phyloP scores from a whole-genome alignment of 2,888 invertebrate genomes.

The Andrena chrysosceles region DNA sequence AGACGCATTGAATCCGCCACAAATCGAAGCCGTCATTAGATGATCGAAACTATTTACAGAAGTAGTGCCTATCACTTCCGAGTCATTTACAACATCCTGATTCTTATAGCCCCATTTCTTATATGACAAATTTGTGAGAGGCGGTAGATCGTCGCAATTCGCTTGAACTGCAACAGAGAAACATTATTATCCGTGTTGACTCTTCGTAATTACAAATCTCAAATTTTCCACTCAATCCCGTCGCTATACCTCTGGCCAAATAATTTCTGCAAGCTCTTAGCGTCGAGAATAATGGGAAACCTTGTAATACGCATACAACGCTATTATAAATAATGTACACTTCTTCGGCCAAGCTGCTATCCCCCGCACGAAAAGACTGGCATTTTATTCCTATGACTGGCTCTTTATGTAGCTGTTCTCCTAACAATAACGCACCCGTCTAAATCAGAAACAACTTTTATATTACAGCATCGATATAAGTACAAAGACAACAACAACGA shows the following conservation, averaged over 20 bases:
- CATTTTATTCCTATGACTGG: conserved; percentile 92
- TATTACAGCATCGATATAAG: not conserved
- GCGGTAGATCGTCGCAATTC: conserved; percentile 87
- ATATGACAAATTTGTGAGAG: conserved; percentile 89
- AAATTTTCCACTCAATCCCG: not conserved
- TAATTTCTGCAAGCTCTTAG: conserved; percentile 92
- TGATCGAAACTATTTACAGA: conserved; percentile 94
- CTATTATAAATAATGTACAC: conserved; percentile 91
- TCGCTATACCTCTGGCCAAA: conserved; percentile 90
- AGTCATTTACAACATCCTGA: conserved; percentile 91
- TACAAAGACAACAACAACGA: not conserved
- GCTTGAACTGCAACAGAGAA: conserved; percentile 87
- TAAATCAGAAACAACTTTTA: conserved; percentile 75
- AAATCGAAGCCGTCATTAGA: conserved; percentile 91
- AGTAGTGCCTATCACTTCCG: conserved; percentile 90
- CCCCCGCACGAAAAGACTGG: conserved; percentile 87
- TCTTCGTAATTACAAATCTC: not conserved
- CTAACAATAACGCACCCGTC: conserved; percentile 92
- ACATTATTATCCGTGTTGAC: not conserved
- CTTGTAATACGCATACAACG: conserved; percentile 91
- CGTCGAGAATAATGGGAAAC: conserved; percentile 92
- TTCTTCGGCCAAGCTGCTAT: conserved; percentile 87
- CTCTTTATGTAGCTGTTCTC: conserved; percentile 94
- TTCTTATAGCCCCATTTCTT: conserved; percentile 95
- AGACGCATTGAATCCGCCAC: conserved; percentile 90